Conservation (phyloP, 2,797 vertebrate genomes). For the Melanogrammus aeglefinus region DNA sequence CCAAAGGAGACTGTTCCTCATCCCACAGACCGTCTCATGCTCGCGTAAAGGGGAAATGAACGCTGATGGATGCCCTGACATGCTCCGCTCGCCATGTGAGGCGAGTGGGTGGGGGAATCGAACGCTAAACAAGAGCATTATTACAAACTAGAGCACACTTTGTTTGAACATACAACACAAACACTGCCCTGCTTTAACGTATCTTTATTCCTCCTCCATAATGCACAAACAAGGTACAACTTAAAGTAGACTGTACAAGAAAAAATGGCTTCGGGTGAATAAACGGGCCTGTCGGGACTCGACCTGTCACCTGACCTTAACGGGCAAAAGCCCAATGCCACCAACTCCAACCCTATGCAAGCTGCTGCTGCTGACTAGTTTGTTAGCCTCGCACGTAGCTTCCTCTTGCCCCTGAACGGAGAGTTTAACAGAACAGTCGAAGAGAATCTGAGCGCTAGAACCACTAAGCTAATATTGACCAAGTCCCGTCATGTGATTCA, state of each 20-base stretch:
- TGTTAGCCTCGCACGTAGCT: not conserved
- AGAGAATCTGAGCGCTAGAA: not conserved
- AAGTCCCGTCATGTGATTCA: not conserved
- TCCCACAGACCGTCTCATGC: no score
- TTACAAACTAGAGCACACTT: conserved; percentile 43
- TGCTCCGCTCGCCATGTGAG: no score
- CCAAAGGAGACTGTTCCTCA: no score
- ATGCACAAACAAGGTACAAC: conserved; percentile 9
- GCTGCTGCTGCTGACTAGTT: not conserved
- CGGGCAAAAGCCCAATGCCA: not conserved
- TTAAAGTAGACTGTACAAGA: not conserved
- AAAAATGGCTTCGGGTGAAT: not conserved
- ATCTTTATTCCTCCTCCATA: conserved; percentile 18
- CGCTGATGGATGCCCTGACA: no score
- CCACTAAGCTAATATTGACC: not conserved
- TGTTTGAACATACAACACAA: conserved; percentile 60
- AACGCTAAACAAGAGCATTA: conserved; percentile 34
- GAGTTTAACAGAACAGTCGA: not conserved
- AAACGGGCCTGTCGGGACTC: not conserved
- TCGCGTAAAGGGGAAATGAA: no score
- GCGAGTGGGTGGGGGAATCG: no score
- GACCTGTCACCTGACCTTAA: no score
- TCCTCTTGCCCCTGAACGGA: not conserved
- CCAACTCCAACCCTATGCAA: not conserved
- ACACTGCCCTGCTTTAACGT: conserved; percentile 52